These are phyloP conservation scores for Cheilosia pagana DNA, from an alignment of 2,888 invertebrate genomes.

Conservation along the genomic window DNA sequence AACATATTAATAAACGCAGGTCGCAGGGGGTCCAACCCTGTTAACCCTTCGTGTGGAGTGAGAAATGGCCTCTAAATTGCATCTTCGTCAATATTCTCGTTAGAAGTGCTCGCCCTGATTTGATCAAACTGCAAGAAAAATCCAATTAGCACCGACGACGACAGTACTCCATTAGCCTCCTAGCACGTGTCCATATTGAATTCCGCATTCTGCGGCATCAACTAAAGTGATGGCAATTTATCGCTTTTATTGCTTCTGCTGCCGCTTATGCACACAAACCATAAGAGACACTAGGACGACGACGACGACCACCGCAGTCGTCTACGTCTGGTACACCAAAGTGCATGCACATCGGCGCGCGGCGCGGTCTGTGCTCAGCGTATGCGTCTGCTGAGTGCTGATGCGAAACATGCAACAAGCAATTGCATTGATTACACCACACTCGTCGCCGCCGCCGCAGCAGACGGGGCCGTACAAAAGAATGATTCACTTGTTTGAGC, in stretches of 20 bases:
- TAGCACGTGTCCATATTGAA: conserved; percentile 22
- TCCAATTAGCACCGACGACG: conserved; percentile 15
- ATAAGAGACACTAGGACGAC: conserved; percentile 6
- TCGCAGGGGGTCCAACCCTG: neutral
- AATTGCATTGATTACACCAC: conserved; percentile 30
- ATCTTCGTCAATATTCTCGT: neutral
- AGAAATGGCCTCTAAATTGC: neutral
- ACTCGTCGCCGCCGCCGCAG: neutral
- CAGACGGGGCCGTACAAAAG: neutral
- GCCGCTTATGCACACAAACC: neutral
- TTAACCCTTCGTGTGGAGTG: neutral
- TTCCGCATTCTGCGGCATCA: conserved; percentile 41
- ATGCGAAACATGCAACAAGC: conserved; percentile 19
- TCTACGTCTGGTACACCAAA: neutral
- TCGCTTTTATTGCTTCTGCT: conserved; percentile 5
- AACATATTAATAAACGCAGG: neutral
- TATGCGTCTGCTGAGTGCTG: conserved; percentile 3
- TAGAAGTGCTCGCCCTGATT: conserved; percentile 7
- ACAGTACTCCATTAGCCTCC: neutral
- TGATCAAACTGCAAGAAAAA: conserved; percentile 9
- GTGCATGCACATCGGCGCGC: neutral
- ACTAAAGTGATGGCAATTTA: conserved; percentile 26
- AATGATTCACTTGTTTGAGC: conserved; percentile 34
- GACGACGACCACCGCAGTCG: neutral
- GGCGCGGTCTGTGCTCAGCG: neutral